Percentiles rank a stretch among this genome's conserved stretches.
Evolutionary conservation across 2,797 vertebrate genomes (phyloP).

Genomic region (Perodicticus potto): DNA sequence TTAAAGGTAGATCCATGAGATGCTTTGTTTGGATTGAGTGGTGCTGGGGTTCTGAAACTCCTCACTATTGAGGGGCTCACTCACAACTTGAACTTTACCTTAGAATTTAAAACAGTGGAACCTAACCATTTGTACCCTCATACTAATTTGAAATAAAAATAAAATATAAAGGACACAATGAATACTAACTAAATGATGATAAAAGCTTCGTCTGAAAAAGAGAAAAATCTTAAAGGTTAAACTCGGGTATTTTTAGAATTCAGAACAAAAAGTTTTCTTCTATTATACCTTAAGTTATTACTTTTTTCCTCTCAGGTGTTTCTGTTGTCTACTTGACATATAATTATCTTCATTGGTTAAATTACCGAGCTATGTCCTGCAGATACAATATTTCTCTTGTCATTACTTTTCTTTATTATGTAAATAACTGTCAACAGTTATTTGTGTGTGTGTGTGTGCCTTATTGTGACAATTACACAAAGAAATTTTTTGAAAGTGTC

Average conservation of each 20-base stretch:
- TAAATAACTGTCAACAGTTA: constrained; percentile 9
- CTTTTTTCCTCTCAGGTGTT: not conserved
- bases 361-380: not conserved
- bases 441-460: not conserved
- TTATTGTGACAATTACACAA: not conserved
- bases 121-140: no score
- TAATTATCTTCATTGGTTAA: not conserved
- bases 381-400: not conserved
- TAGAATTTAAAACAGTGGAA: no score
- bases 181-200: not conserved
- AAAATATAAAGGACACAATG: not conserved
- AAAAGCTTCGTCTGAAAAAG: not conserved
- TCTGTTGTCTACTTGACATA: not conserved
- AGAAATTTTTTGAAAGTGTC: not conserved
- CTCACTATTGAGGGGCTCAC: no score
- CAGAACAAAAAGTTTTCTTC: not conserved
- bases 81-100: no score
- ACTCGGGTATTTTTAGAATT: not conserved
- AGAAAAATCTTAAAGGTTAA: not conserved
- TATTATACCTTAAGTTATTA: not conserved
- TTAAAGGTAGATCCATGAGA: not conserved
- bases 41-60: no score
- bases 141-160: no score
- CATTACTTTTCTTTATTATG: not conserved
- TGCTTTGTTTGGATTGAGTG: no score